Conservation (phyloP, 1,140 invertebrate species). For the Euwallacea similis region DNA sequence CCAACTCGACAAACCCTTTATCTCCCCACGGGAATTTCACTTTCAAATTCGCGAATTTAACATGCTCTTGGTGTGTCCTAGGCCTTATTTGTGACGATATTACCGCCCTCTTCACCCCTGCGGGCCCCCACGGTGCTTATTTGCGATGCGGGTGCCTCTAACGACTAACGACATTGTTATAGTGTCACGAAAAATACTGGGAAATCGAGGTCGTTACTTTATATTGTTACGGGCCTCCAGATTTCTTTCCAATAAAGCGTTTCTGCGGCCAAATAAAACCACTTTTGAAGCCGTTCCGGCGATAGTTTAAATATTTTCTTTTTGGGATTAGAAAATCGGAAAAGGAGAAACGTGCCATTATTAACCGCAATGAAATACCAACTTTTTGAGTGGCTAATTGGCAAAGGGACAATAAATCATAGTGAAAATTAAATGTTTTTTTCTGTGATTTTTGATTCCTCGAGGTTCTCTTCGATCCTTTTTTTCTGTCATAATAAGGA, state of each 20-base stretch:
- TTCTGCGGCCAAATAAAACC: slow-evolving; percentile 34
- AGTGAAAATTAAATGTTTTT: no score
- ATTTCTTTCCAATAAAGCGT: slow-evolving; percentile 38
- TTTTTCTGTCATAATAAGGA: no score
- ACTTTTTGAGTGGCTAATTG: no score
- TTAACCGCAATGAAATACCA: no score
- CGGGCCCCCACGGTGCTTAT: slow-evolving; percentile 26
- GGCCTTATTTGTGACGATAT: slow-evolving; percentile 29
- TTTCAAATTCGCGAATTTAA: slow-evolving; percentile 26
- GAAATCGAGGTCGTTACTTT: slow-evolving; percentile 40
- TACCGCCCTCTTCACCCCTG: slow-evolving; percentile 2
- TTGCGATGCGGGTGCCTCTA: slow-evolving; percentile 38
- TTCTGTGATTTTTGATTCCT: no score
- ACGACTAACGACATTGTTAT: slow-evolving; percentile 41
- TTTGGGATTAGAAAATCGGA: not conserved
- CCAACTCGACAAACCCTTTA: no score
- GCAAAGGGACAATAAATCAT: no score
- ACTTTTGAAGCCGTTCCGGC: slow-evolving; percentile 21
- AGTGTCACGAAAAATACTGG: slow-evolving; percentile 40
- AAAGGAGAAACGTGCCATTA: no score
- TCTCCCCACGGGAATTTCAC: slow-evolving; percentile 2
- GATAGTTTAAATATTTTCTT: slow-evolving; percentile 29
- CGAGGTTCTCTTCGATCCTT: no score
- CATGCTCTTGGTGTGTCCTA: slow-evolving; percentile 25
- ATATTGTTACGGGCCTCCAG: slow-evolving; percentile 38